Evolutionary conservation across 2,113 vertebrate species (phyloP), one percentile per base, ranked within the genome.

Genomic region (Dicerorhinus sumatrensis): DNA sequence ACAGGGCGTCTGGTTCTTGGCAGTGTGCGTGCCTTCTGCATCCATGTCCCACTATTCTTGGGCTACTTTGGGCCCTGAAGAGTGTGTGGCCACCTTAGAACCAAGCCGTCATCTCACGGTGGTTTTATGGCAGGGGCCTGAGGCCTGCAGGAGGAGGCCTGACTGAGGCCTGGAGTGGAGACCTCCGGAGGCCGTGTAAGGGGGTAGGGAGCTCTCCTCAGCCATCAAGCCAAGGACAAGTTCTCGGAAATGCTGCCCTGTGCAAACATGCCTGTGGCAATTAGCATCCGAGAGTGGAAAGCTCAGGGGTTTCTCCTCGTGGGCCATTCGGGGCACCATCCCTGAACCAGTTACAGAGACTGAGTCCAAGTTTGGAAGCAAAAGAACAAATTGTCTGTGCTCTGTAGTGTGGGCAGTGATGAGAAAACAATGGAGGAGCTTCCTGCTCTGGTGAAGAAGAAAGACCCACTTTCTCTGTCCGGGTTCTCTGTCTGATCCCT

Each of bases 21-120:
- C 6, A 0, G 46, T 46, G 10, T 3, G 12, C 8, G 0, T 21
- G 21, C 48, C 36, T 62, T 84, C 42, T 7, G 23, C 5, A 3
- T 31, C 25, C n/a, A 4, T 0, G 0, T 4, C 46, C 12, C 12
- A 3, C 20, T 29, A 20, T 36, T 75, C 48, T 21, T 29, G 42
- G 31, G 11, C 60, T 11, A 25, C 9, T 2, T 6, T 12, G 36
- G 54, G 65, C 48, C 51, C 33, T 29, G 8, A 51, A 48, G 20
- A 33, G 67, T 7, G 4, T 42, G 5, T 0, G 1, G 56, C 42
- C 72, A 63, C 63, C 29, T 7, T 0, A 13, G n/a, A 85, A 75
- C 82, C 72, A 69, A 27, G 2, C 21, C 5, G 1, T 65, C 58
- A 20, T 60, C 67, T 85, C 67, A 8, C 21, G 39, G 54, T 60